Evolutionary conservation across 2,888 invertebrate genomes (phyloP).

Genomic region (Netelia fuscicornis): DNA sequence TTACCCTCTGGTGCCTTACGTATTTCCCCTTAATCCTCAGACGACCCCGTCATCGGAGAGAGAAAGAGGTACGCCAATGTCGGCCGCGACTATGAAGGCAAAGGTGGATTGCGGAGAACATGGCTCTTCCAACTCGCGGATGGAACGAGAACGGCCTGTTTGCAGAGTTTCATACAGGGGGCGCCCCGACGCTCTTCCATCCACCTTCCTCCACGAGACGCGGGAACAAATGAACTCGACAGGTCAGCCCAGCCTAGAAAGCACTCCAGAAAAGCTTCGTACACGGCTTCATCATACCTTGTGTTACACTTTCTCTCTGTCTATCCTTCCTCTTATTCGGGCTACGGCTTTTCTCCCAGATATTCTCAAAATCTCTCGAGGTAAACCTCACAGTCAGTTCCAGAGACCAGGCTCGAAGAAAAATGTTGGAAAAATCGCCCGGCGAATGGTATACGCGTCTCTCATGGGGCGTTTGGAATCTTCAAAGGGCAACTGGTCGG

Average conservation of each 20-base stretch:
- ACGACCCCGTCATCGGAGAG: not conserved
- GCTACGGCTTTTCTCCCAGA: slow-evolving; percentile 22
- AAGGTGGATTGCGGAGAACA: slow-evolving; percentile 13
- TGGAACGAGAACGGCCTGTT: slow-evolving; percentile 23
- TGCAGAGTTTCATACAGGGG: slow-evolving; percentile 38
- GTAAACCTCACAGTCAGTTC: slow-evolving; percentile 1
- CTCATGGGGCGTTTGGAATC: slow-evolving; percentile 7
- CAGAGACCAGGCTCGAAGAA: slow-evolving; percentile 10
- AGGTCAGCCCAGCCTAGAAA: not conserved
- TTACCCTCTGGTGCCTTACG: slow-evolving; percentile 9
- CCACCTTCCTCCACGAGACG: slow-evolving; percentile 13
- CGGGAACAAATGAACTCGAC: slow-evolving; percentile 61
- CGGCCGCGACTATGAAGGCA: slow-evolving; percentile 23
- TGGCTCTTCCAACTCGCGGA: slow-evolving; percentile 13
- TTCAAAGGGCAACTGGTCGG: slow-evolving; percentile 42
- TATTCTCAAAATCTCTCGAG: slow-evolving; percentile 22
- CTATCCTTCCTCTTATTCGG: not conserved
- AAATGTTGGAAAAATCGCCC: slow-evolving; percentile 47
- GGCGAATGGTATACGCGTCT: not conserved
- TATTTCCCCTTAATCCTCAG: not conserved
- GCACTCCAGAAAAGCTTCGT: slow-evolving; percentile 48
- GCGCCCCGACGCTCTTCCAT: slow-evolving; percentile 23
- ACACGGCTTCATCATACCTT: slow-evolving; percentile 9
- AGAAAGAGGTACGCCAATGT: not conserved
- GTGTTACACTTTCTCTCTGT: slow-evolving; percentile 20